These are phyloP conservation scores for Cyanoramphus novaezelandiae DNA, from an alignment of 2,113 vertebrate species.

Conservation along the genomic window DNA sequence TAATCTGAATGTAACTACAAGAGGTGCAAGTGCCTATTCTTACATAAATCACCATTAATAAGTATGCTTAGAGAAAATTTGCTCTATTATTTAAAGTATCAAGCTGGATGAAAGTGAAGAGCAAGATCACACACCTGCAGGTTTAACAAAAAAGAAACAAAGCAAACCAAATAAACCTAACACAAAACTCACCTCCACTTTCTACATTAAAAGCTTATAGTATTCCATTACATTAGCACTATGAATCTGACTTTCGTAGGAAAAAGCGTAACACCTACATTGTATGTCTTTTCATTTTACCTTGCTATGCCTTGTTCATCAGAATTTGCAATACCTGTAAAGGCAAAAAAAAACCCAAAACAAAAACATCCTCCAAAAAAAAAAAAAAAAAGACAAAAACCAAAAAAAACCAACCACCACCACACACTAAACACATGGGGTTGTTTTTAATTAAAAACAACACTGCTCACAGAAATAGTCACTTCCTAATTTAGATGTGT, in stretches of 20 bases:
- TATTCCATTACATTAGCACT: background rate
- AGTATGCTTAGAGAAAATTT: background rate
- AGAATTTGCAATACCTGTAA: background rate
- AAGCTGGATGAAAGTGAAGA: background rate
- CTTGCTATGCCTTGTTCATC: background rate
- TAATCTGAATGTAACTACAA: background rate
- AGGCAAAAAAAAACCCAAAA: background rate
- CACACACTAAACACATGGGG: background rate
- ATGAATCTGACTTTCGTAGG: background rate
- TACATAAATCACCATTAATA: background rate
- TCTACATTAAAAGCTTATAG: background rate
- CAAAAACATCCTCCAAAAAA: background rate
- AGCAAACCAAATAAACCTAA: rapidly evolving
- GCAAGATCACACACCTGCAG: background rate
- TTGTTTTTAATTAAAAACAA: conserved; percentile 4
- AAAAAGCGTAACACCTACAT: background rate
- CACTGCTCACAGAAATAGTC: conserved; percentile 6
- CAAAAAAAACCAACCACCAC: background rate
- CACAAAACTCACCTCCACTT: background rate
- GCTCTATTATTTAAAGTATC: background rate
- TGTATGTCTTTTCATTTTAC: background rate
- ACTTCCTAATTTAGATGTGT: conserved; percentile 38
- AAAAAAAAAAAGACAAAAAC: no score
- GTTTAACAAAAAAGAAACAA: background rate
- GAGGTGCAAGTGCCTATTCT: background rate